A percentile compares a stretch with the other conserved stretches of the same genome.
Evolutionary conservation across 2,797 vertebrate species (phyloP).

Genomic region (Hozukius guyotensis): DNA sequence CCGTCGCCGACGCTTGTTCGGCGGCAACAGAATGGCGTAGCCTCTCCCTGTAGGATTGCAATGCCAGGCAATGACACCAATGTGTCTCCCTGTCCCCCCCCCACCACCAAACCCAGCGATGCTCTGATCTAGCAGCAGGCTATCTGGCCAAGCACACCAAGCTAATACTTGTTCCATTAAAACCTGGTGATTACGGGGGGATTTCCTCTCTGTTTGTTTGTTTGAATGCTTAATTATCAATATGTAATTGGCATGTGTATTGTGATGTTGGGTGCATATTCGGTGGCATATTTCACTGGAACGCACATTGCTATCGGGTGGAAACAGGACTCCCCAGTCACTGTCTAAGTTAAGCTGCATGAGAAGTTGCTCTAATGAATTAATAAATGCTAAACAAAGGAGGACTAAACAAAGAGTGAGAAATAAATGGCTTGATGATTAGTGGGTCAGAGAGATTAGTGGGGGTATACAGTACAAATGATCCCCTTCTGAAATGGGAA

Average conservation of each 20-base stretch:
- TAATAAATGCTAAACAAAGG: conserved; percentile 79
- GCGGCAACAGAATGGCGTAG: conserved; percentile 58
- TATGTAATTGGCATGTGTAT: conserved; percentile 79
- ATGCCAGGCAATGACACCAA: conserved; percentile 78
- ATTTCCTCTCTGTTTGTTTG: conserved; percentile 80
- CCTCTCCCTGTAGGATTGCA: conserved; percentile 78
- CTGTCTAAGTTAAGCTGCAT: conserved; percentile 72
- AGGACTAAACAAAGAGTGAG: conserved; percentile 73
- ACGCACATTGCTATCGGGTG: conserved; percentile 66
- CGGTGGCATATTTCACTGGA: conserved; percentile 57
- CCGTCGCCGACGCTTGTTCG: conserved; percentile 45
- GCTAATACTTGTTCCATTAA: conserved; percentile 81
- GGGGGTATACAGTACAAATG: conserved; percentile 71
- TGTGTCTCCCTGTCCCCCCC: conserved; percentile 44
- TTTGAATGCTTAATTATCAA: conserved; percentile 82
- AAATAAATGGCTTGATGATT: conserved; percentile 75
- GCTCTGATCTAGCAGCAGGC: conserved; percentile 74
- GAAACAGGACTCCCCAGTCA: conserved; percentile 74
- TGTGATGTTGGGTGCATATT: conserved; percentile 65
- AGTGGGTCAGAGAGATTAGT: conserved; percentile 79
- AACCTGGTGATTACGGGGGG: conserved; percentile 75
- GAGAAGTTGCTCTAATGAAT: conserved; percentile 78
- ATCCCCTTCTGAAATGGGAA: conserved; percentile 74
- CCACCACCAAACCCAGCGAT: conserved; percentile 42
- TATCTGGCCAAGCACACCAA: conserved; percentile 77